These are phyloP conservation scores for Agonopterix subpropinquella DNA, from an alignment of 2,888 invertebrate species.

Conservation along the genomic window DNA sequence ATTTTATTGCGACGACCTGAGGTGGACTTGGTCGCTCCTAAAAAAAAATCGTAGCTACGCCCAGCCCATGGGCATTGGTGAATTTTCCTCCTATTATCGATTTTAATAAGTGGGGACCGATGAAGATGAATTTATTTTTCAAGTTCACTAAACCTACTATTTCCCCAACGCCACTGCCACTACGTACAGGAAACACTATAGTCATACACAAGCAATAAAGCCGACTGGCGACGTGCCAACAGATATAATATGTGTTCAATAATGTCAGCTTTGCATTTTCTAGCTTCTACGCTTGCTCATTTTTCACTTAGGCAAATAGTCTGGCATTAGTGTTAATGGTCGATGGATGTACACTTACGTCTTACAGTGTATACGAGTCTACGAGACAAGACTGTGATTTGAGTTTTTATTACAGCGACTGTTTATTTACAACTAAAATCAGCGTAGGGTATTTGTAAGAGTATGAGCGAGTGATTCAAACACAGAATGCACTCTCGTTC, in stretches of 20 bases:
- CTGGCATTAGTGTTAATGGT: background rate
- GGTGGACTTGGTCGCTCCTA: no score
- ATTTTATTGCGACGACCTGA: no score
- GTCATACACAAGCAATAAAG: constrained; percentile 4
- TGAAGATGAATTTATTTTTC: background rate
- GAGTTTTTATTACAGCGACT: no score
- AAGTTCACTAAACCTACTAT: background rate
- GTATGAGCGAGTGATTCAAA: no score
- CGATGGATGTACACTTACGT: background rate
- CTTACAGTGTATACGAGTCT: background rate
- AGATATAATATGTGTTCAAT: constrained; percentile 15
- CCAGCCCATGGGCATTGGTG: no score
- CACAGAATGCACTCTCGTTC: no score
- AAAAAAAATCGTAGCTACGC: no score
- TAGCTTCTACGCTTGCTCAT: background rate
- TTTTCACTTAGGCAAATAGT: background rate
- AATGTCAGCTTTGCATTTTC: background rate
- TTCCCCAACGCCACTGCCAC: background rate
- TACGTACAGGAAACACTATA: background rate
- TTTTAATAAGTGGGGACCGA: background rate
- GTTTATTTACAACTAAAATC: no score
- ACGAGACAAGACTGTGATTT: no score
- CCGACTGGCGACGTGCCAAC: constrained; percentile 18
- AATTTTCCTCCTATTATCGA: background rate
- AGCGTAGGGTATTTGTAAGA: no score